Conservation (phyloP, 23 tunicate species). For the Corella eumyota region DNA sequence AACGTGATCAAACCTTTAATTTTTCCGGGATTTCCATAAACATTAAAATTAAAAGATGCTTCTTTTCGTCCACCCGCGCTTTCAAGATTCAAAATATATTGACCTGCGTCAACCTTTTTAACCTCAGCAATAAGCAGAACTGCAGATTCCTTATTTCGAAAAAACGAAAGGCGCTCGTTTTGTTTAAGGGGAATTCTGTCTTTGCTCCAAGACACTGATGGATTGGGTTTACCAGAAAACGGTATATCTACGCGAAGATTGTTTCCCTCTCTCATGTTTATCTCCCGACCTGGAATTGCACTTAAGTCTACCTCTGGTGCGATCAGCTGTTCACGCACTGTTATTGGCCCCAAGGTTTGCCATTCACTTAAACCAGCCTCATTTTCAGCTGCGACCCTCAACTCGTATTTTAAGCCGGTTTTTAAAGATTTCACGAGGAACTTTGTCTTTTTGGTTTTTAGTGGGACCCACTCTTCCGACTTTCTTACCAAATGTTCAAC, state of each 20-base stretch:
- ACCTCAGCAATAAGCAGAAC: slow-evolving; percentile 12
- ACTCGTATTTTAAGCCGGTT: slow-evolving; percentile 31
- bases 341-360: slow-evolving; percentile 22
- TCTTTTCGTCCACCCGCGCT: slow-evolving; percentile 36
- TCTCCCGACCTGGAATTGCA: slow-evolving; percentile 5
- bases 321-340: slow-evolving; percentile 7
- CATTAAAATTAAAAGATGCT: slow-evolving; percentile 29
- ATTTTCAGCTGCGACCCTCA: slow-evolving; percentile 38
- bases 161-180: slow-evolving; percentile 4
- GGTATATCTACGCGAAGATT: slow-evolving; percentile 11
- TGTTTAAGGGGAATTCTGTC: slow-evolving; percentile 26
- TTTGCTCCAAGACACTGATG: slow-evolving; percentile 23
- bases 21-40: slow-evolving; percentile 20
- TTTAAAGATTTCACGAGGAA: slow-evolving; percentile 7
- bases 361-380: slow-evolving; percentile 43
- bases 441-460: slow-evolving; percentile 5
- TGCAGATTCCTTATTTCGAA: slow-evolving; percentile 7
- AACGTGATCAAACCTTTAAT: slow-evolving; percentile 8
- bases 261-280: slow-evolving; percentile 21
- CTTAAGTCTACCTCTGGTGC: slow-evolving; percentile 27
- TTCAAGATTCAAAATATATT: slow-evolving; percentile 31
- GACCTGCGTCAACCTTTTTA: slow-evolving; percentile 19
- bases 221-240: slow-evolving; percentile 47
- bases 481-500: slow-evolving; percentile 19
- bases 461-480: slow-evolving; percentile 16